Conservation (phyloP, 2,113 vertebrate genomes). For the Grus americana region DNA sequence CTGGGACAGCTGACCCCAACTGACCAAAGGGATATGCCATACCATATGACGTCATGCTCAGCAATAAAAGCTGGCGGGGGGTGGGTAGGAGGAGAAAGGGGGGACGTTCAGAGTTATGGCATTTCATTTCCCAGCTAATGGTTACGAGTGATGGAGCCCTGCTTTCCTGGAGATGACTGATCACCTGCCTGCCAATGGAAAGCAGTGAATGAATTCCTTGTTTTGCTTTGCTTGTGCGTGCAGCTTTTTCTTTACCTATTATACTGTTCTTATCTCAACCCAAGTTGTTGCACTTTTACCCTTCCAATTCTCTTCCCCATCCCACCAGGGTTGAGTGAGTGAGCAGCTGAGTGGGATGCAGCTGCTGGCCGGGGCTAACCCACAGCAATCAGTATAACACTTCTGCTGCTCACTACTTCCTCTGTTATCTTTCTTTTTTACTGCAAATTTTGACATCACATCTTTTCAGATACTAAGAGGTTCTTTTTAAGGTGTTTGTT, state of each 20-base stretch:
- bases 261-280: neutral
- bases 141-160: rapidly evolving
- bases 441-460: neutral
- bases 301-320: rapidly evolving
- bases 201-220: neutral
- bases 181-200: neutral
- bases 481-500: neutral
- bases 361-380: neutral
- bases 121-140: neutral
- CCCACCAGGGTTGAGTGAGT: rapidly evolving
- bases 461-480: neutral
- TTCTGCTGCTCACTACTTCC: neutral
- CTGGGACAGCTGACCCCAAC: neutral
- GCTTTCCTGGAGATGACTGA: neutral
- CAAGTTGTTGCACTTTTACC: neutral
- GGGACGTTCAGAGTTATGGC: neutral
- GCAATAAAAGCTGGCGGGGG: neutral
- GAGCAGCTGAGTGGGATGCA: rapidly evolving
- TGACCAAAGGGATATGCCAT: neutral
- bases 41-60: neutral
- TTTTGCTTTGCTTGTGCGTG: rapidly evolving
- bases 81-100: too few relatives aligned
- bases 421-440: neutral
- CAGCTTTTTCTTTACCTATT: neutral
- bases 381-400: neutral